phyloP scores from a whole-genome alignment of 1,140 invertebrate species.

The Sarcophaga bullata region DNA sequence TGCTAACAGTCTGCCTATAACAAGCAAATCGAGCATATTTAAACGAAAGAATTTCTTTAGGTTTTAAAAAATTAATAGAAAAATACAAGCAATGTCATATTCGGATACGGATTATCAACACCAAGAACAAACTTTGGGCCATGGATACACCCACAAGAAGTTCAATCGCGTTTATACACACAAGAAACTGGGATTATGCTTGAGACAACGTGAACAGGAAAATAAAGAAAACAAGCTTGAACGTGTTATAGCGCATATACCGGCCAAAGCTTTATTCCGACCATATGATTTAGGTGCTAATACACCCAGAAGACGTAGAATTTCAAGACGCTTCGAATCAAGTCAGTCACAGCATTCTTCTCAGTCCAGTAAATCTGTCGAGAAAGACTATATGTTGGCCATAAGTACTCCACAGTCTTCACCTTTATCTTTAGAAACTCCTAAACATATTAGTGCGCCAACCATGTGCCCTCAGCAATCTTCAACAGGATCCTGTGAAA shows the following conservation, averaged over 20 bases:
- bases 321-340: neutral
- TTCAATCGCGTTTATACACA: slow-evolving; percentile 40
- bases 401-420: too few relatives aligned
- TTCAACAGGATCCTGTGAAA: too few relatives aligned
- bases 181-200: slow-evolving; percentile 30
- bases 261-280: neutral
- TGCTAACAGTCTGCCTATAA: neutral
- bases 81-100: neutral
- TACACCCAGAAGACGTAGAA: slow-evolving; percentile 29
- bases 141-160: slow-evolving; percentile 41
- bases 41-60: neutral
- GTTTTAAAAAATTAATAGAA: neutral
- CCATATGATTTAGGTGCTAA: slow-evolving; percentile 32
- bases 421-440: too few relatives aligned
- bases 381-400: too few relatives aligned
- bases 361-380: too few relatives aligned
- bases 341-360: too few relatives aligned
- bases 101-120: slow-evolving; percentile 20
- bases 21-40: slow-evolving; percentile 11
- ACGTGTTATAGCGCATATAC: neutral
- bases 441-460: too few relatives aligned
- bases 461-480: too few relatives aligned
- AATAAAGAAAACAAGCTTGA: neutral
- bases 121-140: slow-evolving; percentile 31
- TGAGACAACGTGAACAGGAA: neutral